Evolutionary conservation across 2,113 vertebrate species (phyloP).

Genomic region (Zosterops lateralis): DNA sequence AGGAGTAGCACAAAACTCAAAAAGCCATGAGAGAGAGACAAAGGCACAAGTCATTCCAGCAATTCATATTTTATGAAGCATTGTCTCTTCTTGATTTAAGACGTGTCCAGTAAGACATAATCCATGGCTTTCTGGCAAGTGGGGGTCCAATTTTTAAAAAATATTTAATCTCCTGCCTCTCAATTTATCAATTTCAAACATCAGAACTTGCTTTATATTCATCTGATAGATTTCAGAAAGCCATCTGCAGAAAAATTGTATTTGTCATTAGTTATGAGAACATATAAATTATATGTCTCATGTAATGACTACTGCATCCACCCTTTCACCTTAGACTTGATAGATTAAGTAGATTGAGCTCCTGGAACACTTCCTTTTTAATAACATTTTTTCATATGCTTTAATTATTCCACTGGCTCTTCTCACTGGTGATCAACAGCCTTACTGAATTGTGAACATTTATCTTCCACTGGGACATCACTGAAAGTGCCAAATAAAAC

Average conservation of each 20-base stretch:
- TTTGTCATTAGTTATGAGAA: background rate
- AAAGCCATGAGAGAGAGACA: background rate
- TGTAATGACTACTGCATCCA: background rate
- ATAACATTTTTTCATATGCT: background rate
- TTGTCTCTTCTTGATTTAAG: background rate
- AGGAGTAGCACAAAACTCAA: background rate
- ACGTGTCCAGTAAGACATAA: background rate
- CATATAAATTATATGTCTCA: conserved; percentile 6
- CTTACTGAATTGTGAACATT: background rate
- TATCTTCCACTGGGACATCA: background rate
- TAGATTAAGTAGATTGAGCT: background rate
- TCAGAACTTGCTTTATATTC: background rate
- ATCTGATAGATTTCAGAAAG: background rate
- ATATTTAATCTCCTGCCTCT: background rate
- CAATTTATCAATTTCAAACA: background rate
- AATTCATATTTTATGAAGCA: background rate
- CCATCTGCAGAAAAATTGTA: background rate
- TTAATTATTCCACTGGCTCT: conserved; percentile 32
- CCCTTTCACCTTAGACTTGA: background rate
- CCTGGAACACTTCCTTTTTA: background rate
- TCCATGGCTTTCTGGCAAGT: background rate
- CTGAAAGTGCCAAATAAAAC: conserved; percentile 11
- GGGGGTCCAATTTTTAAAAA: background rate
- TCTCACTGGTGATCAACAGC: background rate
- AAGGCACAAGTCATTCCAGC: background rate